These are phyloP conservation scores for Cricetomys ansorgei DNA, from an alignment of 2,113 vertebrate genomes.

Conservation along the genomic window DNA sequence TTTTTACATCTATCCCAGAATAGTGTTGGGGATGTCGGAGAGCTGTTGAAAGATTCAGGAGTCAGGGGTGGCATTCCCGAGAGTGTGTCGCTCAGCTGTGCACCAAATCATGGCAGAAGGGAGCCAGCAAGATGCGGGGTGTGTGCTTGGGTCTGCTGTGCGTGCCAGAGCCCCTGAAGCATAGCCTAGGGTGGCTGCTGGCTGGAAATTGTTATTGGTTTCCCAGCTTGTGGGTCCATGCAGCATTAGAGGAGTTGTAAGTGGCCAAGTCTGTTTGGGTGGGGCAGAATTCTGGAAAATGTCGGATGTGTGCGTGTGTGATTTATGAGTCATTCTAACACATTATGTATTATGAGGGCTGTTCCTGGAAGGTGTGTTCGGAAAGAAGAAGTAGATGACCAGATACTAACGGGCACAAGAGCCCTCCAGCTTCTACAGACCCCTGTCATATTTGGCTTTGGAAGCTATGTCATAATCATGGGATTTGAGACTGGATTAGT, in stretches of 20 bases:
- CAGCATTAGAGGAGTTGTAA: not conserved
- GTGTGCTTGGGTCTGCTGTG: not conserved
- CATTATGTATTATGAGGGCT: not conserved
- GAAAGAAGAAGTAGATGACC: not conserved
- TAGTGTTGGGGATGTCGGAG: not conserved
- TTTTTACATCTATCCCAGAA: not conserved
- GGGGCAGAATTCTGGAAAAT: conserved; percentile 15
- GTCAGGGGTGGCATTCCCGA: not conserved
- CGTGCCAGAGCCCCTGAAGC: not conserved
- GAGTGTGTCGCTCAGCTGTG: not conserved
- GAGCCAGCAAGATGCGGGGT: too few relatives aligned
- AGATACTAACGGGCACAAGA: not conserved
- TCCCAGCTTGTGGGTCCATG: not conserved
- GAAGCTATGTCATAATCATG: conserved; percentile 27
- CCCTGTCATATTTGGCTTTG: not conserved
- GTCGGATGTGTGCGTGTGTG: not conserved
- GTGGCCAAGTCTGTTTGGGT: not conserved
- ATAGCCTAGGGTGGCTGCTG: not conserved
- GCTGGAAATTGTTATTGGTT: not conserved
- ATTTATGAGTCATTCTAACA: conserved; percentile 39
- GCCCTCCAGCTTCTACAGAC: not conserved
- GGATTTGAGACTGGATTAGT: not conserved
- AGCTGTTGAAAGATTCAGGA: not conserved
- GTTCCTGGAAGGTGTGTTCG: not conserved
- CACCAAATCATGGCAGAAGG: not conserved